Evolutionary conservation across 2,113 vertebrate genomes (phyloP).

Genomic region (Tupaia chinensis): DNA sequence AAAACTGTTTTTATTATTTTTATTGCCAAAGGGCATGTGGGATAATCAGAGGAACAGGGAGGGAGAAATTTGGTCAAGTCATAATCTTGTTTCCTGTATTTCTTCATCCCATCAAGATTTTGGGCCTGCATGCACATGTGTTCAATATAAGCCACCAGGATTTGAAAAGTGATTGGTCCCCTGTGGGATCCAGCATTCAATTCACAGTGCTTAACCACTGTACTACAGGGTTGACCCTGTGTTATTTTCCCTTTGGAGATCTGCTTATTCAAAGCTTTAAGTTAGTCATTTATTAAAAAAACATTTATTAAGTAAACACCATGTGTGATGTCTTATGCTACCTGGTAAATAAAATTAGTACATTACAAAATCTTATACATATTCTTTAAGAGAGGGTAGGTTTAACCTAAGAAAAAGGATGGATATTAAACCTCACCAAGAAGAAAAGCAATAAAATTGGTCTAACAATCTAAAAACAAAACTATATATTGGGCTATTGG

Average conservation of each 20-base stretch:
- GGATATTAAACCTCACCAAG: neutral
- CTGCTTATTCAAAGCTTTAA: slow-evolving; percentile 1
- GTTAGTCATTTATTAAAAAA: neutral
- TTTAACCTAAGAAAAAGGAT: slow-evolving; percentile 4
- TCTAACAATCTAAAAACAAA: neutral
- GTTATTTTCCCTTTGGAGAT: neutral
- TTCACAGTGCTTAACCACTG: no score
- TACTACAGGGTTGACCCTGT: no score
- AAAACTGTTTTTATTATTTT: neutral
- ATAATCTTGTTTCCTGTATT: no score
- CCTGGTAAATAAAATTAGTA: neutral
- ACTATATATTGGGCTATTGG: neutral
- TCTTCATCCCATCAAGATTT: no score
- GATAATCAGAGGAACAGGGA: no score
- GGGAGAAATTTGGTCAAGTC: no score
- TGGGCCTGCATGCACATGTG: no score
- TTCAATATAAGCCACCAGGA: no score
- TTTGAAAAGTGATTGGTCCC: no score
- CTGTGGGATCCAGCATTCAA: no score
- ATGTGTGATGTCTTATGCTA: neutral
- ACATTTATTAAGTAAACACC: neutral
- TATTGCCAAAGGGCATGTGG: no score
- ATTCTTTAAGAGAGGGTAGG: neutral
- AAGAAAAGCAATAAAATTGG: neutral
- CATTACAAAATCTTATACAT: neutral